phyloP scores from a whole-genome alignment of 2,113 vertebrate species.

The Lipophrys pholis region DNA sequence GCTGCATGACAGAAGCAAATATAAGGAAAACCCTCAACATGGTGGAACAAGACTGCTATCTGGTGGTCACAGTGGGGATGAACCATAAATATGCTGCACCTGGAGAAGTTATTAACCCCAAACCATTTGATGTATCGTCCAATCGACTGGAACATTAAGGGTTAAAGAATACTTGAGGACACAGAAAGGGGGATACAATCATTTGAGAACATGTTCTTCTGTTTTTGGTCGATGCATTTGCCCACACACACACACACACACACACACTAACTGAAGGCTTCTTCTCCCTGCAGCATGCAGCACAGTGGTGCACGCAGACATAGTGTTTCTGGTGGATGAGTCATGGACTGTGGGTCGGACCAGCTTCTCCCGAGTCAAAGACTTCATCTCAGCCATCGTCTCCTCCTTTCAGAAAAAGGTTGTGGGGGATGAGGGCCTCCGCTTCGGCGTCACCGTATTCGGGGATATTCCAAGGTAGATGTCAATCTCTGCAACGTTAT shows the following conservation, averaged over 20 bases:
- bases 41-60: constrained; percentile 76
- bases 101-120: background rate
- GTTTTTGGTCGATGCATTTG: background rate
- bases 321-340: constrained; percentile 89
- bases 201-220: background rate
- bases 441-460: constrained; percentile 87
- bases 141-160: too few relatives aligned
- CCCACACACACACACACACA: too few relatives aligned
- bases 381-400: constrained; percentile 81
- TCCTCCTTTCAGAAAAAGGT: constrained; percentile 76
- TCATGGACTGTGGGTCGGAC: constrained; percentile 77
- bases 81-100: background rate
- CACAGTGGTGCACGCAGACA: constrained; percentile 82
- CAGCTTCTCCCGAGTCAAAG: constrained; percentile 81
- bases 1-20: constrained; percentile 42
- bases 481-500: background rate
- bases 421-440: constrained; percentile 83
- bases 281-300: constrained; percentile 82
- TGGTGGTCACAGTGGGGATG: constrained; percentile 60
- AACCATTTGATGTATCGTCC: too few relatives aligned
- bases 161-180: too few relatives aligned
- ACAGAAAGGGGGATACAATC: background rate
- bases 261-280: background rate
- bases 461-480: constrained; percentile 84
- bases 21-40: background rate